Evolutionary conservation across 2,113 vertebrate genomes (phyloP).

Genomic region (Seriola rivoliana): DNA sequence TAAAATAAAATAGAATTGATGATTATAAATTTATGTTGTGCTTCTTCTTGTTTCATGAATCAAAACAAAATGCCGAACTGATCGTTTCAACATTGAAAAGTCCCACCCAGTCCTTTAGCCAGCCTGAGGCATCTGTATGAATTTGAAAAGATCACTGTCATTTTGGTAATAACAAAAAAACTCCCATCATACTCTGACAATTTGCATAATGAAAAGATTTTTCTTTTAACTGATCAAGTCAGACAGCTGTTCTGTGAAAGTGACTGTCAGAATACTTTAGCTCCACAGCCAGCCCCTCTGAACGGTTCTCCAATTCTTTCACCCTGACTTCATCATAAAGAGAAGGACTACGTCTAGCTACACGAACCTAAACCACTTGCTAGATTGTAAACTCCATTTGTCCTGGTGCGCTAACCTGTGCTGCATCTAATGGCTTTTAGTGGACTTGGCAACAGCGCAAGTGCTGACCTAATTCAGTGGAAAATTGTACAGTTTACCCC

Average conservation of each 20-base stretch:
- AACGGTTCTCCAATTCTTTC: slow-evolving; percentile 3
- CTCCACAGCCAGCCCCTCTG: not conserved
- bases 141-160: not conserved
- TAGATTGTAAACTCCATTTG: slow-evolving; percentile 32
- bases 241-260: slow-evolving; percentile 34
- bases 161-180: not conserved
- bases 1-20: too few species aligned
- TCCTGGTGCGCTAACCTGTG: slow-evolving; percentile 20
- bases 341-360: not conserved
- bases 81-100: not conserved
- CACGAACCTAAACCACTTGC: slow-evolving; percentile 1
- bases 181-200: not conserved
- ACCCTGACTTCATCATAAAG: not conserved
- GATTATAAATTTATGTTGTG: too few species aligned
- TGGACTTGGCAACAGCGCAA: slow-evolving; percentile 39
- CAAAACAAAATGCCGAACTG: not conserved
- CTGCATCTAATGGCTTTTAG: slow-evolving; percentile 36
- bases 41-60: too few species aligned
- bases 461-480: slow-evolving; percentile 4
- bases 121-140: too few species aligned
- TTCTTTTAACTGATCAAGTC: not conserved
- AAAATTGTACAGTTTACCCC: slow-evolving; percentile 31
- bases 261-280: not conserved
- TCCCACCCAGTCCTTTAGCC: too few species aligned
- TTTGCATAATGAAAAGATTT: slow-evolving; percentile 11